A percentile compares a stretch with the other conserved stretches of the same genome.
Conservation (phyloP, 2,113 vertebrate genomes). For the Regulus satrapa region DNA sequence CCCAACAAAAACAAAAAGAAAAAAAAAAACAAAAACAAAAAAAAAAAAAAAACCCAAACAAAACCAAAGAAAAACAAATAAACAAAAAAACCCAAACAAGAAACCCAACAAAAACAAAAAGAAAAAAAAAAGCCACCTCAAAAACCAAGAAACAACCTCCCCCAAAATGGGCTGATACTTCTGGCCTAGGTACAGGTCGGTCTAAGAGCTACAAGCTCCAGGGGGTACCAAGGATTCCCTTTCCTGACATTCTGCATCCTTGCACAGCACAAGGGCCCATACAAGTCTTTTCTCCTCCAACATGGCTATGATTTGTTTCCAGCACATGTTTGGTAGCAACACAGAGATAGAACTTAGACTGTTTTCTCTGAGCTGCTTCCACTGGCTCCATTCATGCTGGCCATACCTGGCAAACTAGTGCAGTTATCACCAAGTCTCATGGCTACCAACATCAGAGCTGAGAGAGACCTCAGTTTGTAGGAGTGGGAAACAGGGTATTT, state of each 20-base stretch:
- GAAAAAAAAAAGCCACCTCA: no score
- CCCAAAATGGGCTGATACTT: not conserved
- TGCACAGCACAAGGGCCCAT: not conserved
- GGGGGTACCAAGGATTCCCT: rapidly evolving
- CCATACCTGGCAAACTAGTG: rapidly evolving
- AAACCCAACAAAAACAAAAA: no score
- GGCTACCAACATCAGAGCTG: not conserved
- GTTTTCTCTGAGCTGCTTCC: not conserved
- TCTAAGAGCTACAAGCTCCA: rapidly evolving
- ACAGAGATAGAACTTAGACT: not conserved
- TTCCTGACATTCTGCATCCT: not conserved
- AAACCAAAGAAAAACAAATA: not conserved
- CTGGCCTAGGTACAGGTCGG: not conserved
- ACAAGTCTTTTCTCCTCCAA: not conserved
- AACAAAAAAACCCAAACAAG: no score
- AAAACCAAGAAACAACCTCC: not conserved
- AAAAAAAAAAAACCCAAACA: not conserved
- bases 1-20: no score
- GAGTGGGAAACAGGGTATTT: not conserved
- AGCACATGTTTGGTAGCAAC: not conserved
- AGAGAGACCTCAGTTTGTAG: not conserved
- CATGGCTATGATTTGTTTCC: rapidly evolving
- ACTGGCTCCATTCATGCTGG: rapidly evolving
- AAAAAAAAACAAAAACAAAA: no score
- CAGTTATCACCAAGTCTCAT: not conserved